phyloP scores from a whole-genome alignment of 2,113 vertebrate genomes.

The Salvelinus alpinus region DNA sequence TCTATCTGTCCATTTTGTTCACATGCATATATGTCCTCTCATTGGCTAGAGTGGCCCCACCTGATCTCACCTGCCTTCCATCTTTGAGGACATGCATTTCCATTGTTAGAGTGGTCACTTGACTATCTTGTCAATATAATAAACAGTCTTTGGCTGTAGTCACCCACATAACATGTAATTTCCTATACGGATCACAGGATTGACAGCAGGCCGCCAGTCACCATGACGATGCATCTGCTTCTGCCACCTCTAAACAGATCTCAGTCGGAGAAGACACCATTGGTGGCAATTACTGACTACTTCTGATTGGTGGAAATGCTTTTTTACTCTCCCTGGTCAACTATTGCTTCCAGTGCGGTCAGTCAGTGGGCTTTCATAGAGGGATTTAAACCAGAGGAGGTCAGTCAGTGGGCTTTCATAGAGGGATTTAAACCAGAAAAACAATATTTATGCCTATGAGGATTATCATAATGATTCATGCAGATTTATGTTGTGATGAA shows the following conservation, averaged over 20 bases:
- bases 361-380: too few species aligned
- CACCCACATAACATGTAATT: conserved; percentile 26
- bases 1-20: too few species aligned
- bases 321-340: not conserved
- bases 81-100: too few species aligned
- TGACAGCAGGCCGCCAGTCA: conserved; percentile 44
- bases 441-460: not conserved
- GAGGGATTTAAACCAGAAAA: not conserved
- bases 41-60: too few species aligned
- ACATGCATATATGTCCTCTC: too few species aligned
- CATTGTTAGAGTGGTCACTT: too few species aligned
- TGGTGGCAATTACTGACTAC: not conserved
- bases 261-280: not conserved
- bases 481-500: not conserved
- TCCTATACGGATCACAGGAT: conserved; percentile 30
- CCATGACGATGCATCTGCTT: conserved; percentile 54
- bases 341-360: too few species aligned
- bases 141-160: conserved; percentile 10
- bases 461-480: not conserved
- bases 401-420: too few species aligned
- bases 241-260: conserved; percentile 15
- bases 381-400: too few species aligned
- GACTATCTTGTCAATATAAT: too few species aligned
- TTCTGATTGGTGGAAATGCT: not conserved
- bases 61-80: too few species aligned